These are phyloP conservation scores for Coelinius sp. DNA, from an alignment of 2,888 invertebrate genomes.

Conservation along the genomic window DNA sequence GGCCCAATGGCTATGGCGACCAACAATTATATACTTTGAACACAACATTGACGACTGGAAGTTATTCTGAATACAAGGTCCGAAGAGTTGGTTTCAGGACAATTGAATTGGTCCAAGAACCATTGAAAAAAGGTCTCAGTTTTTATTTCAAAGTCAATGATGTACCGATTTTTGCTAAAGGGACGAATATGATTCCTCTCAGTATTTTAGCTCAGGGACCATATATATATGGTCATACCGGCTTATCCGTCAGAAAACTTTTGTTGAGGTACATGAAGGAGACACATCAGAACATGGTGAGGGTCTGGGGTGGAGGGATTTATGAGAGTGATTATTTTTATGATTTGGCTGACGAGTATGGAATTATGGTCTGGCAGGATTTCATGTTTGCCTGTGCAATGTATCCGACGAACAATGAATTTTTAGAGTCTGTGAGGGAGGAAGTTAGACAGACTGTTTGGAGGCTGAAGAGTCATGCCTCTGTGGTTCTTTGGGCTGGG, in stretches of 20 bases:
- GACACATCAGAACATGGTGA: slow-evolving; percentile 91
- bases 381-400: slow-evolving; percentile 97
- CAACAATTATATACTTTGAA: slow-evolving; percentile 83
- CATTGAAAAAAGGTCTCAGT: slow-evolving; percentile 77
- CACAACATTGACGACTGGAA: slow-evolving; percentile 71
- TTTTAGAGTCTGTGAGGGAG: slow-evolving; percentile 79
- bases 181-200: slow-evolving; percentile 94
- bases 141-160: slow-evolving; percentile 93
- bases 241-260: slow-evolving; percentile 74
- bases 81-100: slow-evolving; percentile 88
- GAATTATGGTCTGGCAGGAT: slow-evolving; percentile 97
- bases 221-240: no score
- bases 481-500: slow-evolving; percentile 91
- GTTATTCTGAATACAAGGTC: slow-evolving; percentile 50
- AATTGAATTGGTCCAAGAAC: slow-evolving; percentile 84
- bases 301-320: slow-evolving; percentile 99
- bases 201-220: slow-evolving; percentile 86
- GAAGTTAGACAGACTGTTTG: slow-evolving; percentile 88
- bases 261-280: slow-evolving; percentile 74
- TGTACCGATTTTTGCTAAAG: slow-evolving; percentile 92
- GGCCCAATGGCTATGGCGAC: slow-evolving; percentile 94
- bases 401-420: slow-evolving; percentile 85
- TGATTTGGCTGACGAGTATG: slow-evolving; percentile 86
- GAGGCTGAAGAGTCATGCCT: slow-evolving; percentile 88
- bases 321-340: slow-evolving; percentile 95